Base-by-base conservation (phyloP, 1,140 invertebrate genomes). In the Tachypleus tridentatus region DNA sequence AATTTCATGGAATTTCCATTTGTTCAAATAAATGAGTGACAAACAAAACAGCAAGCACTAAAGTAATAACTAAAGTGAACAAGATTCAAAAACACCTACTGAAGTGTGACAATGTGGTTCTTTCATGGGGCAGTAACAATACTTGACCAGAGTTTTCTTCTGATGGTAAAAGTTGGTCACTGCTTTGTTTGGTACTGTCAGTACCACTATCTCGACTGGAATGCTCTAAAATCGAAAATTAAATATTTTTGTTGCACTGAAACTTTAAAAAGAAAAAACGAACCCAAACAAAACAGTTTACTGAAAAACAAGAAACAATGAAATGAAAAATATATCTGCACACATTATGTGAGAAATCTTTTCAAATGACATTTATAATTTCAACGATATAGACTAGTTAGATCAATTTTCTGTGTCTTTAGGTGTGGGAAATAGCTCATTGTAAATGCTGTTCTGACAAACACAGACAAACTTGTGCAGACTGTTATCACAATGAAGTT, bases 131-230 rank as follows among this genome's bases (percentile, higher is more conserved):
- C 29, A 29, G 29, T 29, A 29, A 29, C 29, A 29, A 29, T 29
- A 29, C 29, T 29, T 29, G 29, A 29, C 29, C 29, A 29, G 29
- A 29, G 29, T 29, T 29, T 29, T 29, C 29, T 29, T 29, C 29
- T 29, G 29, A 0, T 29, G 73, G 67, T 9, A 74, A 76, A 57
- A 83, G 69, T 66, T 82, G 80, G 71, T 83, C 81, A 65, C 75
- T 84, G 64, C 82, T 84, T 67, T 82, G 78, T 74, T 83, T 83
- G 47, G 82, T 83, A 48, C 84, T 85, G 71, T 86, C 84, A 53
- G 82, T 84, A 9, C 82, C 82, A 69, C 81, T 83, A 62, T 84
- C 82, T 73, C 83, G 83, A 61, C 72, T 72, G 10, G 76, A 79
- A 72, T 78, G 75, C 64, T 78, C 77, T 72, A 71, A 65, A 70